Evolutionary conservation across 2,888 invertebrate genomes (phyloP).

Genomic region (Rugalucina vietnamica): DNA sequence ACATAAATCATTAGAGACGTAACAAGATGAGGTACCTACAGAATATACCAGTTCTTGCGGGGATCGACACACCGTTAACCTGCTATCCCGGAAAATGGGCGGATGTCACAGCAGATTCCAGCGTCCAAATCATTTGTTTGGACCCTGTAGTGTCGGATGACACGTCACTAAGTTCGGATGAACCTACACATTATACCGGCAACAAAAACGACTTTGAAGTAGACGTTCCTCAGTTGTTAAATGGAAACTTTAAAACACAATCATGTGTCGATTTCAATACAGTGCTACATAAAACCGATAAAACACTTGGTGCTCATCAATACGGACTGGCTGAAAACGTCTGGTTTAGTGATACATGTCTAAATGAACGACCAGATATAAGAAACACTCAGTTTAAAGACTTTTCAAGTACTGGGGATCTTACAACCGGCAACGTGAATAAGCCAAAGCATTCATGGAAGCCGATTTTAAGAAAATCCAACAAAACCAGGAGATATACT

Average conservation of each 20-base stretch:
- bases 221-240: neutral
- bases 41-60: neutral
- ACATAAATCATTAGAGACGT: too few relatives aligned
- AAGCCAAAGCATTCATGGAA: neutral
- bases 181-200: neutral
- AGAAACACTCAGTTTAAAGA: neutral
- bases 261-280: neutral
- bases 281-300: neutral
- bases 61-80: neutral
- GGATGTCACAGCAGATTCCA: neutral
- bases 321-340: neutral
- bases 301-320: neutral
- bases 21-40: neutral
- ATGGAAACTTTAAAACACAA: neutral
- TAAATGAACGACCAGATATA: too few relatives aligned
- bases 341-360: neutral
- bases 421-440: neutral
- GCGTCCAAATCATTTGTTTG: neutral
- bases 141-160: neutral
- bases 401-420: neutral
- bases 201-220: neutral
- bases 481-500: neutral
- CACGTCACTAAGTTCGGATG: neutral
- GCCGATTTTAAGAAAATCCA: neutral
- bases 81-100: neutral